These are phyloP conservation scores for Chymomyza procnemis DNA, from an alignment of 2,888 invertebrate genomes.

Conservation along the genomic window DNA sequence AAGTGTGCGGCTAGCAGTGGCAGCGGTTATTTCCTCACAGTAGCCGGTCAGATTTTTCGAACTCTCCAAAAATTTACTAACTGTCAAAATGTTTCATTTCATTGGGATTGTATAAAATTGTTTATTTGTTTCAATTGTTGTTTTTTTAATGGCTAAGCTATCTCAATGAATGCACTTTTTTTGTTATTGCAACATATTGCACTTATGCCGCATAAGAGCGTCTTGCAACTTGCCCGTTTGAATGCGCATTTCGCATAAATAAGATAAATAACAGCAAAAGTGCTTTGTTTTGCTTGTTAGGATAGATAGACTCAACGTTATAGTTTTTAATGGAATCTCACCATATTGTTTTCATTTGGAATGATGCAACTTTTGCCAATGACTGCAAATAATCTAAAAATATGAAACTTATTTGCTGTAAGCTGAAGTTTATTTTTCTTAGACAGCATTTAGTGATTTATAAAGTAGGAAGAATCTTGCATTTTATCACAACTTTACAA, in stretches of 20 bases:
- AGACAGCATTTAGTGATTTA: too few species aligned
- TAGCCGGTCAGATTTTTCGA: slow-evolving; percentile 10
- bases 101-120: slow-evolving; percentile 19
- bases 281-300: slow-evolving; percentile 6
- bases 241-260: slow-evolving; percentile 59
- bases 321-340: not conserved
- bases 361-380: not conserved
- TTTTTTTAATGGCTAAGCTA: slow-evolving; percentile 13
- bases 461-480: too few species aligned
- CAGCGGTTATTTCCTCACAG: slow-evolving; percentile 14
- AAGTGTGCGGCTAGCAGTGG: not conserved
- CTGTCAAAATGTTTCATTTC: slow-evolving; percentile 51
- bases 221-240: slow-evolving; percentile 34
- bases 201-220: slow-evolving; percentile 1
- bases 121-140: slow-evolving; percentile 29
- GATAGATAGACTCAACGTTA: slow-evolving; percentile 28
- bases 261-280: slow-evolving; percentile 31
- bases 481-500: too few species aligned
- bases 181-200: not conserved
- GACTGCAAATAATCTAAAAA: not conserved
- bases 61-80: slow-evolving; percentile 50
- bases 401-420: not conserved
- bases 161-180: slow-evolving; percentile 33
- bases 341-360: not conserved
- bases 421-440: too few species aligned